Base-by-base conservation (phyloP, 2,888 invertebrate genomes). In the Idaea biselata region DNA sequence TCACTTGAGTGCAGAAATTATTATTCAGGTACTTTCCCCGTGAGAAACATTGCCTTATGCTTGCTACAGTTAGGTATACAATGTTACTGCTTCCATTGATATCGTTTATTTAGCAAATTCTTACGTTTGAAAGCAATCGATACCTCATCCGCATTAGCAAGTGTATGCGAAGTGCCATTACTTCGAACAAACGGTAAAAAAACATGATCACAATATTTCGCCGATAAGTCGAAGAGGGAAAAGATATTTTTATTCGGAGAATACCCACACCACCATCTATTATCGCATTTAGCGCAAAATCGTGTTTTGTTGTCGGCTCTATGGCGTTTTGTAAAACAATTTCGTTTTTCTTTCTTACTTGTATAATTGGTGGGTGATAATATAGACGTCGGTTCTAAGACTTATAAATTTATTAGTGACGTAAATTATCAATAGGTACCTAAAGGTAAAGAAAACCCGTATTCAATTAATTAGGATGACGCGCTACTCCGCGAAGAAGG, bases 381-480 rank as follows among this genome's bases (percentile, higher is more conserved):
- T 3, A 44, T 11, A 1, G 44, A 8, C 32, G 32, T 32, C 6
- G 32, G 4, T 32, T 11, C 32, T 32, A 32, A 32, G 7, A 32
- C n/a, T n/a, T n/a, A n/a, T n/a, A n/a, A n/a, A n/a, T n/a, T n/a
- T n/a, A n/a, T n/a, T n/a, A n/a, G n/a, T n/a, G 8, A 14, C 11
- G 44, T 11, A 14, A 11, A 3, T 1, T 11, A 11, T 44, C 44
- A 44, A 44, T 44, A 11, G 25, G 5, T 25, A n/a, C n/a, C n/a
- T n/a, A 25, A 25, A 25, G 25, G 33, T 11, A 33, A 11, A 11
- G 14, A 33, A 33, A 8, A 44, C 14, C 11, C 44, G 44, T 44
- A 44, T 44, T 44, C 44, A 44, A 44, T 44, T 44, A 44, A 44
- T 44, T 44, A 44, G 44, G 44, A 44, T 44, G 44, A 44, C 44